Conservation (phyloP, 2,888 invertebrate genomes). For the Xylota sylvarum region DNA sequence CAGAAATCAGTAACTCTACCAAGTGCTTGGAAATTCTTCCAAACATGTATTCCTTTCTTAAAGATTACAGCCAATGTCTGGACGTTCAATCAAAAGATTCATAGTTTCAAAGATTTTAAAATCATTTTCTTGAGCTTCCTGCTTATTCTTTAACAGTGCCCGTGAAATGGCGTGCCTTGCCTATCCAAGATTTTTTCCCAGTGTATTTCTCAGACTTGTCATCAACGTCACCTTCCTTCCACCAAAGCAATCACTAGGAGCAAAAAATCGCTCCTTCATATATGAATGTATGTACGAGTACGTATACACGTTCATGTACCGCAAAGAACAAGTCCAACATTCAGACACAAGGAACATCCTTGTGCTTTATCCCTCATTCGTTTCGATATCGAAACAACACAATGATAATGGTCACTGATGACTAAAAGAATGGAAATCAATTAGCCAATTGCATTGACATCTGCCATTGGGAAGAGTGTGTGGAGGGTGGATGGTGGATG, state of each 20-base stretch:
- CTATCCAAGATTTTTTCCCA: constrained; percentile 14
- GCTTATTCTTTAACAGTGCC: no score
- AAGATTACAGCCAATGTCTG: no score
- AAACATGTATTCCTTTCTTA: no score
- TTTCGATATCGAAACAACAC: constrained; percentile 68
- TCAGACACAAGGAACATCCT: constrained; percentile 40
- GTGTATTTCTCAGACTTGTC: constrained; percentile 30
- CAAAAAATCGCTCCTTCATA: constrained; percentile 33
- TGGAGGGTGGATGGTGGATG: neutral
- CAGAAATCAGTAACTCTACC: no score
- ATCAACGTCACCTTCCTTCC: constrained; percentile 14
- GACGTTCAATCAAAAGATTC: no score
- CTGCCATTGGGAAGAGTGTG: constrained; percentile 10
- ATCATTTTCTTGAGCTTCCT: no score
- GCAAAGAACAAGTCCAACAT: constrained; percentile 38
- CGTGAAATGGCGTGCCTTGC: neutral
- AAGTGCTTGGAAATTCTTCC: no score
- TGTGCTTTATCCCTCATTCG: constrained; percentile 78
- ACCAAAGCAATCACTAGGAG: constrained; percentile 27
- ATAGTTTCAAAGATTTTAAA: no score
- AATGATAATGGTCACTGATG: constrained; percentile 78
- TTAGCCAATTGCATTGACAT: constrained; percentile 83
- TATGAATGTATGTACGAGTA: no score
- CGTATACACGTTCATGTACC: constrained; percentile 23
- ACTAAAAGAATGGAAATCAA: constrained; percentile 82